These are phyloP conservation scores for Oophaga sylvatica DNA, from an alignment of 2,797 vertebrate species.

Conservation along the genomic window DNA sequence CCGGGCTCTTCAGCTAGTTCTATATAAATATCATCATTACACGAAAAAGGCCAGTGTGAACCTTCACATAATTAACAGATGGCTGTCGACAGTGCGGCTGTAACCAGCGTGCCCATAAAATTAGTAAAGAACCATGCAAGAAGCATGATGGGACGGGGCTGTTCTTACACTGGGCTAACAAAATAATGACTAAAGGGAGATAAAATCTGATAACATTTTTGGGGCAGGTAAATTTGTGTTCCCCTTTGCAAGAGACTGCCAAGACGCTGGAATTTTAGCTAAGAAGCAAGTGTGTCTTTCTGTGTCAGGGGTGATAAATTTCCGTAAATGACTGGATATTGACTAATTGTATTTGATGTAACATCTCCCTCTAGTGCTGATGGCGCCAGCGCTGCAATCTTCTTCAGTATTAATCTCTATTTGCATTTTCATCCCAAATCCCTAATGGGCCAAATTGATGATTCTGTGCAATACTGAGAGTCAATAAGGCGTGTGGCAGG, in stretches of 20 bases:
- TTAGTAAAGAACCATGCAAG: not conserved
- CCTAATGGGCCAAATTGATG: conserved; percentile 13
- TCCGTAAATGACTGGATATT: not conserved
- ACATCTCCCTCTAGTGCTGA: conserved; percentile 55
- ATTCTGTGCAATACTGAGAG: conserved; percentile 23
- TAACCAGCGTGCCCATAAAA: not conserved
- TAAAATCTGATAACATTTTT: not conserved
- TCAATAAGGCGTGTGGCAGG: conserved; percentile 31
- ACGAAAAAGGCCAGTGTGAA: too few relatives aligned
- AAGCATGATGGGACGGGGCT: not conserved
- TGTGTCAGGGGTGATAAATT: not conserved
- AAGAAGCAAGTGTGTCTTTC: not conserved
- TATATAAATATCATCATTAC: too few relatives aligned
- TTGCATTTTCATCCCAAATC: conserved; percentile 18
- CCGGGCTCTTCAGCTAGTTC: too few relatives aligned
- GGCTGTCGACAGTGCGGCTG: not conserved
- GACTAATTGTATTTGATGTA: conserved; percentile 38
- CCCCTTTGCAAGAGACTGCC: not conserved
- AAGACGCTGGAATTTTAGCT: not conserved
- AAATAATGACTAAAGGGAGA: not conserved
- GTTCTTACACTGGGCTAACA: not conserved
- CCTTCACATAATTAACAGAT: not conserved
- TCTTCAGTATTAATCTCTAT: not conserved
- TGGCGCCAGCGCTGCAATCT: not conserved
- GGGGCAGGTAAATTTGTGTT: not conserved